Conservation (phyloP, 2,888 invertebrate genomes). For the Strigamia maritima region DNA sequence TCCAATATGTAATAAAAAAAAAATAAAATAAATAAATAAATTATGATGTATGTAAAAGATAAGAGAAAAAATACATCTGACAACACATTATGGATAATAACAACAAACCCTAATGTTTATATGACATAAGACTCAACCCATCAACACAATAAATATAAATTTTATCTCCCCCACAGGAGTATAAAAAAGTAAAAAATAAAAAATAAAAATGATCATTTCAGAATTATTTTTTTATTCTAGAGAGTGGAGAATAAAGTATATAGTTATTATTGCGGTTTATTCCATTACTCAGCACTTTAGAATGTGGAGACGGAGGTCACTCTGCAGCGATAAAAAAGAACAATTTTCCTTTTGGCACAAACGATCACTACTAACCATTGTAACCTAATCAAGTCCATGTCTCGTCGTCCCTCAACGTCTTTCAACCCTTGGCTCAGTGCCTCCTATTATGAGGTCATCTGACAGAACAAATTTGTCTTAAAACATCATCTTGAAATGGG, state of each 20-base stretch:
- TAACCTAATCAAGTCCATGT: conserved; percentile 21
- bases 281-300: background rate
- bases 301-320: background rate
- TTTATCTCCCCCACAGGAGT: background rate
- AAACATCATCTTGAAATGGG: background rate
- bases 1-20: background rate
- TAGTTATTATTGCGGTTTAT: background rate
- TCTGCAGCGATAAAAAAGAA: background rate
- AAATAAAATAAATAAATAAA: background rate
- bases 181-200: background rate
- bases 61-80: background rate
- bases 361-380: conserved; percentile 14
- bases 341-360: conserved; percentile 29
- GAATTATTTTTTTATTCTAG: no score
- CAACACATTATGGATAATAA: conserved; percentile 15
- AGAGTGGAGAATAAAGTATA: background rate
- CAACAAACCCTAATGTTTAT: background rate
- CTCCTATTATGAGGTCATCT: background rate
- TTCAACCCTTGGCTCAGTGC: conserved; percentile 7
- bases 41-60: background rate
- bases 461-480: conserved; percentile 20
- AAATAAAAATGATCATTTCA: no score
- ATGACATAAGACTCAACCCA: background rate
- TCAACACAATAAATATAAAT: background rate
- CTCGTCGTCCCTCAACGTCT: background rate